Conservation (phyloP, 2,113 vertebrate species). For the Junco hyemalis region DNA sequence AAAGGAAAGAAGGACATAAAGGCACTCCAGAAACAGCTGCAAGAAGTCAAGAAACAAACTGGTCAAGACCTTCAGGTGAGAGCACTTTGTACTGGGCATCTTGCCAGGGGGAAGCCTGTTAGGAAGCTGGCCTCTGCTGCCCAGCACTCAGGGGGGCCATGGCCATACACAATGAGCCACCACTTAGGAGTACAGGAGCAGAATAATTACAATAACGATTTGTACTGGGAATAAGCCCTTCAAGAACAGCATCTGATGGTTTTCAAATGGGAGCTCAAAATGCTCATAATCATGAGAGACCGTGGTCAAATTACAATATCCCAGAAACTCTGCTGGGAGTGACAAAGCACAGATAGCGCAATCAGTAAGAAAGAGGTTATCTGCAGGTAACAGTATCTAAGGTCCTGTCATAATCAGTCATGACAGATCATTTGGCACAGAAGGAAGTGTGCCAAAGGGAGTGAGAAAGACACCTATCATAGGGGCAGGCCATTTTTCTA, state of each 20-base stretch:
- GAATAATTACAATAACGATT: neutral
- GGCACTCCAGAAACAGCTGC: conserved; percentile 77
- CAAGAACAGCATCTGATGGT: neutral
- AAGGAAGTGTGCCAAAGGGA: neutral
- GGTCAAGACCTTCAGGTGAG: conserved; percentile 79
- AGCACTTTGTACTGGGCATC: neutral
- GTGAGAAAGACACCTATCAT: neutral
- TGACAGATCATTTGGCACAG: neutral
- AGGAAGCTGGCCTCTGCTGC: neutral
- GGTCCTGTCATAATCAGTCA: neutral
- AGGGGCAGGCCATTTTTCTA: neutral
- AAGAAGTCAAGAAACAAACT: conserved; percentile 75
- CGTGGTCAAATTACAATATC: neutral
- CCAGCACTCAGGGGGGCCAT: neutral
- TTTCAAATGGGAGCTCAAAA: neutral
- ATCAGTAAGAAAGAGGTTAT: neutral
- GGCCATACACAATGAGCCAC: neutral
- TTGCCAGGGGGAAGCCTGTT: neutral
- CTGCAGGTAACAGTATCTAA: neutral
- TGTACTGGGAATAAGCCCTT: neutral
- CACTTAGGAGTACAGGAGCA: neutral
- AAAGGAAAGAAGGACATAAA: conserved; percentile 73
- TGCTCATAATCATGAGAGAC: neutral
- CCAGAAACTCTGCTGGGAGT: neutral
- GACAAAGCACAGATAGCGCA: neutral